Base-by-base conservation (phyloP, 2,113 vertebrate species). In the Colinus virginianus region DNA sequence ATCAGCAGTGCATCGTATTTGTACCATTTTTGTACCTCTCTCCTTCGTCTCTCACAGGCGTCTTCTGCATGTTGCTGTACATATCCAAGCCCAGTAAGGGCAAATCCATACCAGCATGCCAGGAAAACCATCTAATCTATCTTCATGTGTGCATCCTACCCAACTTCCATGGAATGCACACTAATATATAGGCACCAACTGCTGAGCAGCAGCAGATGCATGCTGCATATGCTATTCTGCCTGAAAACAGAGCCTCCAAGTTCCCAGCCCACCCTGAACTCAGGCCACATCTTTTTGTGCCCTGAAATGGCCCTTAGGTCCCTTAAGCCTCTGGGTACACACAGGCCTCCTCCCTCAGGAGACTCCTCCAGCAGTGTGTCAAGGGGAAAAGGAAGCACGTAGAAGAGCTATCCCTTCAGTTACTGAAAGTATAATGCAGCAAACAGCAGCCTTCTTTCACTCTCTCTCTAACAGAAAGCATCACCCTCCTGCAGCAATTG, bases 131-230 rank as follows among this genome's bases (percentile, higher is more conserved):
- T 40, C 40, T 40, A 11, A 40, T 51, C 20, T 22, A 2, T 40
- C 62, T 62, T 43, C 42, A 49, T 1, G 4, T 9, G 3, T 3
- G 4, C 2, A 15, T 6, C 0, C 4, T 25, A 4, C 10, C 7
- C 11, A 51, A 25, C 30, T 59, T 22, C 32, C 36, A n/a, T 11
- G 18, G 32, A 32, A 38, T 6, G 7, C 21, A 51, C 2, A 49
- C 43, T 23, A 58, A 49, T 17, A 10, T 17, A 51, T 9, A 32
- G 21, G 3, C 43, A 59, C 40, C 12, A 64, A 17, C 43, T 49
- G 21, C 58, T 59, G 36, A 66, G 36, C 16, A 20, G 30, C 71
- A 56, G 40, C 14, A 71, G 46, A 6, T 5, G 14, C 46, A 56
- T 19, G 43, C 43, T 43, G 43, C 43, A 43, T 8, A 14, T 64